A percentile compares a stretch with the other conserved stretches of the same genome.
Conservation (phyloP, 2,113 vertebrate genomes). For the Thermophis baileyi region DNA sequence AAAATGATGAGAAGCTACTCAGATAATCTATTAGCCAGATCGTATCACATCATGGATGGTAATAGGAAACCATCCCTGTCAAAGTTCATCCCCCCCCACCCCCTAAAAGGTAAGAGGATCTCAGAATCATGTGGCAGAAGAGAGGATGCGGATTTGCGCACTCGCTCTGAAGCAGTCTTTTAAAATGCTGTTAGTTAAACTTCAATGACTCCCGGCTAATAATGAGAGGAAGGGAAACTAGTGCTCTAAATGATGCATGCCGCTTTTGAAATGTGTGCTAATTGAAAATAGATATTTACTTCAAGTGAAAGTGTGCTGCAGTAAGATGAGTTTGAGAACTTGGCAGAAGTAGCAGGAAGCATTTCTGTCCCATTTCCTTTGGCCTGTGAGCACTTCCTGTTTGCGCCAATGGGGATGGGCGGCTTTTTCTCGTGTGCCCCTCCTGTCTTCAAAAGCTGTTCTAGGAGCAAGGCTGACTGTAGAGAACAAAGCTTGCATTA, state of each 20-base stretch:
- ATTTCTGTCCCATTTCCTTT: neutral
- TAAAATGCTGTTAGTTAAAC: conserved; percentile 63
- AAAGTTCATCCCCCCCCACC: neutral
- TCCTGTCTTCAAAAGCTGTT: neutral
- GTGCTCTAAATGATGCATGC: conserved; percentile 61
- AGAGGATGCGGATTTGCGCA: neutral
- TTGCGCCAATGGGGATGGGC: fast-evolving
- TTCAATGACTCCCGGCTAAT: conserved; percentile 60
- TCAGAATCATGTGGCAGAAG: neutral
- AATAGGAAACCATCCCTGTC: neutral
- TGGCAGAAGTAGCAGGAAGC: conserved; percentile 14
- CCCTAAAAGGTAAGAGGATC: neutral
- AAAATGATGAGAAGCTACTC: neutral
- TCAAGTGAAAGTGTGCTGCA: conserved; percentile 63
- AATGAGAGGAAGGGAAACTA: conserved; percentile 63
- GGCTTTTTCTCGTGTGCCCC: neutral
- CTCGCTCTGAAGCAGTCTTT: conserved; percentile 24
- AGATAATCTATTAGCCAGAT: neutral
- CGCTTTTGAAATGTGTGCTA: conserved; percentile 60
- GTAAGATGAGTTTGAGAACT: conserved; percentile 51
- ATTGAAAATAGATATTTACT: conserved; percentile 70
- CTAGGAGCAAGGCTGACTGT: neutral
- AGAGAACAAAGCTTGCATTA: neutral
- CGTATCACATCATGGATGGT: neutral
- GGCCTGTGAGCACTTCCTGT: fast-evolving